Conservation (phyloP, 2,888 invertebrate species). For the Steinernema hermaphroditum region DNA sequence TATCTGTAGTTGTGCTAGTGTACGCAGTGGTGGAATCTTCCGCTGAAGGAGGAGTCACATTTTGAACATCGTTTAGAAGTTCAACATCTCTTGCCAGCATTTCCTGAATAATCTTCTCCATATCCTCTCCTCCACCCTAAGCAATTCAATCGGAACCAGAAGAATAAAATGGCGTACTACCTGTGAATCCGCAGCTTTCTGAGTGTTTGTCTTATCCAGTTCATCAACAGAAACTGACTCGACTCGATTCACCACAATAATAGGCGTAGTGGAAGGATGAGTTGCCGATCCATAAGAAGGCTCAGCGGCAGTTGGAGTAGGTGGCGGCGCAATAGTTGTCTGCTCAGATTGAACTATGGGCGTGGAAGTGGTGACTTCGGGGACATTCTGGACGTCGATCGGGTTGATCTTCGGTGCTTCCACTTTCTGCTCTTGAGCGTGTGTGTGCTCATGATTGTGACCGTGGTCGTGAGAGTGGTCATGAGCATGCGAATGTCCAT, state of each 20-base stretch:
- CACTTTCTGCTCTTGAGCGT: not conserved
- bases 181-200: too few species aligned
- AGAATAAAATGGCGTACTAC: too few species aligned
- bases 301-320: too few species aligned
- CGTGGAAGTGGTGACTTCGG: not conserved
- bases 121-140: not conserved
- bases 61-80: not conserved
- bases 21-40: constrained; percentile 16
- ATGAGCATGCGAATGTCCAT: constrained; percentile 1
- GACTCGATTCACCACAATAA: not conserved
- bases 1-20: constrained; percentile 4
- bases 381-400: too few species aligned
- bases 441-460: constrained; percentile 35
- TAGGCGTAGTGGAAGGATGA: not conserved
- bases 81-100: not conserved
- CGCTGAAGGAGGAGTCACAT: not conserved
- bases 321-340: too few species aligned
- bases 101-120: constrained; percentile 3
- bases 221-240: not conserved
- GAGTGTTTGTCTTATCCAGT: too few species aligned
- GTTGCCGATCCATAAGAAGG: too few species aligned
- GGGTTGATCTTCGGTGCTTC: too few species aligned
- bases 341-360: not conserved
- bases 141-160: not conserved
- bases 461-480: constrained; percentile 35